Base-by-base conservation (phyloP, 1,140 invertebrate genomes). In the Saxidomus purpurata region DNA sequence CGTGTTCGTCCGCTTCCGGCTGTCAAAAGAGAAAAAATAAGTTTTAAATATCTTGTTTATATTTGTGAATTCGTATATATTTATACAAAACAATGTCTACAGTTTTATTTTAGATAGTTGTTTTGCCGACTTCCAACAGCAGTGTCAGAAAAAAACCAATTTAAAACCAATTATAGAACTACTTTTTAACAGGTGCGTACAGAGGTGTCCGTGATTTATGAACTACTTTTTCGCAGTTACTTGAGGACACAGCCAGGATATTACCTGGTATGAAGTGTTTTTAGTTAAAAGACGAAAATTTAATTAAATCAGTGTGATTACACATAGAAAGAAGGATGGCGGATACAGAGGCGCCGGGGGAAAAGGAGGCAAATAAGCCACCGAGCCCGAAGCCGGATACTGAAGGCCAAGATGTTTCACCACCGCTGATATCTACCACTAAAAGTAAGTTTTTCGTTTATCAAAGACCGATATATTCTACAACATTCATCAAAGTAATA, bases 341-440 rank as follows among this genome's bases (percentile, higher is more conserved):
- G 52, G 80, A 82, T 43, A 84, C 81, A 25, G 89, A 89, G 40
- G 91, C 89, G 38, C 93, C 92, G 4, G 91, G 93, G 55, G 94
- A 93, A 69, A 94, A 94, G 81, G 94, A 94, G 84, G 86, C 92
- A 17, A 94, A 91, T 74, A 94, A 94, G 76, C 87, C 93, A 8
- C 92, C 92, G 6, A 94, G 94, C 74, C 94, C 94, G 9, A 94
- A 94, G 71, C 94, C 94, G 52, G 93, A 89, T 43, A 89, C 87
- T 19, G 84, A 93, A 22, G n/a, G n/a, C n/a, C n/a, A n/a, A n/a
- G 93, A 94, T 86, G 93, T 94, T 40, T 92, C 92, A 47, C 93
- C 94, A 31, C 94, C 94, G 4, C 89, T 94, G 25, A 84, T 94
- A 15, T 91, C 91, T 22, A 79, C 77, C 19, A 80, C 61, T 17